phyloP scores from a whole-genome alignment of 2,888 invertebrate species.

The Caradrina clavipalpis region DNA sequence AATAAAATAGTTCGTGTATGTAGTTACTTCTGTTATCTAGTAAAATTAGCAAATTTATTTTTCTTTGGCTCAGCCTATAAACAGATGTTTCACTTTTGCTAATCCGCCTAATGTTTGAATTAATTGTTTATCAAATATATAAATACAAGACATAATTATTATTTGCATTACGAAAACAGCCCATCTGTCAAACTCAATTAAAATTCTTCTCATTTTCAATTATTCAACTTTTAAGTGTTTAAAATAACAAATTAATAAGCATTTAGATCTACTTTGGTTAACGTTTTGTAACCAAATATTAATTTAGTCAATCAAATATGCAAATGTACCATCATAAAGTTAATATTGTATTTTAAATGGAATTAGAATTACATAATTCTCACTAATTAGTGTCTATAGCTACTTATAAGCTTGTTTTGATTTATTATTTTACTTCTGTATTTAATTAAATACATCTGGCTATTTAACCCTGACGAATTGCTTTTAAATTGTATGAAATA shows the following conservation, averaged over 20 bases:
- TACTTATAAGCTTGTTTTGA: constrained; percentile 18
- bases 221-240: constrained; percentile 34
- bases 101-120: too few species aligned
- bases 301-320: constrained; percentile 60
- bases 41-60: too few species aligned
- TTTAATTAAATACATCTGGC: neutral
- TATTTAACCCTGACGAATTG: neutral
- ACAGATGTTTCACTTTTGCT: too few species aligned
- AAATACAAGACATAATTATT: neutral
- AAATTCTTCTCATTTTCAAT: constrained; percentile 25
- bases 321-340: constrained; percentile 32
- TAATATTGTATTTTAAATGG: constrained; percentile 34
- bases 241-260: constrained; percentile 36
- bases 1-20: too few species aligned
- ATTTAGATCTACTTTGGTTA: constrained; percentile 17
- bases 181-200: constrained; percentile 38
- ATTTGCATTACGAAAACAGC: neutral
- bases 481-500: neutral
- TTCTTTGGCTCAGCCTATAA: neutral
- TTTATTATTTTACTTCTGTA: constrained; percentile 37
- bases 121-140: neutral
- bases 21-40: too few species aligned
- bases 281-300: constrained; percentile 53
- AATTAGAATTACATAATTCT: constrained; percentile 35
- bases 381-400: constrained; percentile 18